Base-by-base conservation (phyloP, 2,888 invertebrate genomes). In the Dicycla oo region DNA sequence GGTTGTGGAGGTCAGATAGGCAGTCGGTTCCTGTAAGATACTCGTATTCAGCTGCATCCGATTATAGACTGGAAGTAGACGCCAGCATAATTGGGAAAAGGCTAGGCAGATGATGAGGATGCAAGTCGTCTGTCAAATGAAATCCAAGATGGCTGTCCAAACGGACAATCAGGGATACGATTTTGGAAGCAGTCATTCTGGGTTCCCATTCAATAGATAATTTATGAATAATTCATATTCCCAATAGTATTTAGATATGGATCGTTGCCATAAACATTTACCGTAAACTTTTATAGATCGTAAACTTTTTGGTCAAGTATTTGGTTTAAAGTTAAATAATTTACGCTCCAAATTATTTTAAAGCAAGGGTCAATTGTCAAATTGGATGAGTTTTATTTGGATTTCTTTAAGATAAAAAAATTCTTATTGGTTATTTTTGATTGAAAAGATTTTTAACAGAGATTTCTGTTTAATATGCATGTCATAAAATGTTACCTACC, bases 191-290 rank as follows among this genome's bases (percentile, higher is more conserved):
- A 63, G 71, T 40, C 56, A 34, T 43, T 65, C 51, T 34, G 13
- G 10, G 10, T 38, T 38, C 54, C 45, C 51, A 64, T 64, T 78
- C 58, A 75, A 64, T 69, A 54, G 34, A 57, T n/a, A 43, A 68
- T 65, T 49, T 26, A 80, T 81, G 73, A 84, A 84, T 83, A 54
- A 84, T 84, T 81, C 68, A 81, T 71, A 66, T 49, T 64, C 7
- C 49, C 49, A 57, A 81, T 69, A 69, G 43, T 68, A 45, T 66
- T 78, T 64, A 69, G 78, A 84, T 84, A 72, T 56, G 54, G 30
- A 84, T 84, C 82, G 73, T 62, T 68, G 56, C 72, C 45, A 73
- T 80, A 70, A 73, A 76, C 0, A 47, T 79, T 66, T n/a, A 73
- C 56, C 43, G 40, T 69, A 69, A 71, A 66, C 51, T 79, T 83